Evolutionary conservation across 2,888 invertebrate genomes (phyloP), one percentile per base, ranked within the genome.

Genomic region (Neoascia interrupta): DNA sequence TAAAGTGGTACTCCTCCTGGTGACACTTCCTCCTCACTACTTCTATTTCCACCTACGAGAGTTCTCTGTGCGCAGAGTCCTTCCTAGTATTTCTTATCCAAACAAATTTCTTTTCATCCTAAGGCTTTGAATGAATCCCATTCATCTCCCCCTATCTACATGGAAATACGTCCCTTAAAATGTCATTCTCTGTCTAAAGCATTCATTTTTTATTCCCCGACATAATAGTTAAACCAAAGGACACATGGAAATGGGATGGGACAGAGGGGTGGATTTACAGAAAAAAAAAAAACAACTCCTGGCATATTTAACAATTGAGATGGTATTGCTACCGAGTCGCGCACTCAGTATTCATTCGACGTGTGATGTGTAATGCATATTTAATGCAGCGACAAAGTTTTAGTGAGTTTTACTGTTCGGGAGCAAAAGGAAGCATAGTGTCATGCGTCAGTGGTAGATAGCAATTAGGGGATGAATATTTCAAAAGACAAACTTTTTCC

Each of bases 381-480:
- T 74, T 53, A 74, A 74, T 68, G 60, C 74, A 68, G 43, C 26
- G 19, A 21, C 37, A 74, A 53, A 72, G 49, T 66, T 60, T 66
- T 31, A n/a, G n/a, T n/a, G n/a, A n/a, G n/a, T 6, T 45, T 31
- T 15, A 23, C 23, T 23, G 18, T 53, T 45, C 19, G 11, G 6
- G 54, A 23, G 43, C 8, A 18, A 26, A 18, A 10, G 21, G 37
- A 13, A 10, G 34, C 23, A n/a, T n/a, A 34, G 21, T 2, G 23
- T 31, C 8, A 45, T 61, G 61, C 68, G 49, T 68, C 61, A 45
- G 23, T 31, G 8, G 58, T 39, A 72, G 68, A 47, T 49, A 49
- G 47, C 68, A 74, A 68, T 68, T 61, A 68, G 18, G 41, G 54
- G 34, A 74, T 74, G 68, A 37, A 74, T 54, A 60, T 74, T 47